Evolutionary conservation across 2,888 invertebrate species (phyloP).

Genomic region (Byasa hedistus): DNA sequence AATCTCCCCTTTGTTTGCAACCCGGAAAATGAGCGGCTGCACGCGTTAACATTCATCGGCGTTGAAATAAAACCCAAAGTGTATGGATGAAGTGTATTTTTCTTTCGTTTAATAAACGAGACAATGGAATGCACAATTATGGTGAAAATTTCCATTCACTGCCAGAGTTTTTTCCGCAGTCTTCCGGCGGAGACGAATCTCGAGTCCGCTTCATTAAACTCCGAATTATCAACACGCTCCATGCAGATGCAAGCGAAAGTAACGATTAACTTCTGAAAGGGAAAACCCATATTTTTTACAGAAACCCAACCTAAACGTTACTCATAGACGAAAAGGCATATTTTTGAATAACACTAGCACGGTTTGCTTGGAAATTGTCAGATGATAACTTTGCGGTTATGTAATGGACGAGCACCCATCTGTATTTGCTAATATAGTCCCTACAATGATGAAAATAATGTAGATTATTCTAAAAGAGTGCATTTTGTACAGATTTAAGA

Average conservation of each 20-base stretch:
- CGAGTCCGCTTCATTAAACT: slow-evolving; percentile 74
- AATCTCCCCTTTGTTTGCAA: slow-evolving; percentile 31
- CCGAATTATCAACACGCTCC: slow-evolving; percentile 73
- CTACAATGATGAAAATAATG: slow-evolving; percentile 37
- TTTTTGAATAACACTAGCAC: slow-evolving; percentile 58
- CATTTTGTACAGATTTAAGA: slow-evolving; percentile 25
- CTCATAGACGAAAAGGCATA: slow-evolving; percentile 49
- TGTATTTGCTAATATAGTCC: slow-evolving; percentile 42
- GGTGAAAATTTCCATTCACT: slow-evolving; percentile 71
- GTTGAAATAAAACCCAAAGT: slow-evolving; percentile 32
- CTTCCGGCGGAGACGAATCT: slow-evolving; percentile 67
- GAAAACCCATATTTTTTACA: slow-evolving; percentile 43
- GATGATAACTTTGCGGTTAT: slow-evolving; percentile 66
- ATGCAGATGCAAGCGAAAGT: slow-evolving; percentile 63
- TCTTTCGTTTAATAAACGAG: slow-evolving; percentile 65
- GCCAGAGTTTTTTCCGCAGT: slow-evolving; percentile 68
- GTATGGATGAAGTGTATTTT: slow-evolving; percentile 41
- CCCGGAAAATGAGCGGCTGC: slow-evolving; percentile 32
- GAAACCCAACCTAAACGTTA: slow-evolving; percentile 39
- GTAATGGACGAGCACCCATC: slow-evolving; percentile 57
- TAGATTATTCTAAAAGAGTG: slow-evolving; percentile 6
- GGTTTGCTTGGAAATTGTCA: slow-evolving; percentile 61
- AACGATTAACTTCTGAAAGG: slow-evolving; percentile 54
- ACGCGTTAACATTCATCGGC: slow-evolving; percentile 31
- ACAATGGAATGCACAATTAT: slow-evolving; percentile 76